These are phyloP conservation scores for Anguilla pacifica DNA, from an alignment of 2,797 vertebrate genomes.

Conservation along the genomic window DNA sequence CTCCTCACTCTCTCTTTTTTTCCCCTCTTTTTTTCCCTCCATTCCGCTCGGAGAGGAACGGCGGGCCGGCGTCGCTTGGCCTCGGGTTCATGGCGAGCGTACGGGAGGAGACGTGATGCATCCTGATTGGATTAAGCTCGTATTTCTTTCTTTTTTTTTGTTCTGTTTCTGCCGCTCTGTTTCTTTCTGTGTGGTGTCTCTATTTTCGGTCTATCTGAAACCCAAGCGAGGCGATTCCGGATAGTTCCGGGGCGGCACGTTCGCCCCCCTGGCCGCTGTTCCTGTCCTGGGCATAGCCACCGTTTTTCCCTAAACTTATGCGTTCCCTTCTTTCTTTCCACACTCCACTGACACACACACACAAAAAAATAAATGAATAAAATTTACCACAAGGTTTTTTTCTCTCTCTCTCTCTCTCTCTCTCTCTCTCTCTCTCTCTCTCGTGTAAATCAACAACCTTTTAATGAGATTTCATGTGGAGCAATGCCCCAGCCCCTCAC, in stretches of 20 bases:
- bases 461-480: constrained; percentile 14
- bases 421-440: background rate
- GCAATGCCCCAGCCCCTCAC: background rate
- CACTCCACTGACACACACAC: background rate
- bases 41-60: background rate
- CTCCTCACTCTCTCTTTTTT: too few relatives aligned
- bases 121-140: background rate
- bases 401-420: too few relatives aligned
- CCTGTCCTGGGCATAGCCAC: background rate
- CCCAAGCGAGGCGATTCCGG: background rate
- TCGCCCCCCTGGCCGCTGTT: background rate
- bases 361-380: background rate
- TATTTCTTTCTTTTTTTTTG: background rate
- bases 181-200: background rate
- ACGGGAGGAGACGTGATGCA: background rate
- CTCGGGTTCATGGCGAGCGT: background rate
- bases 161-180: background rate
- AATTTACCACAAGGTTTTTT: background rate
- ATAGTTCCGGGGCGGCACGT: background rate
- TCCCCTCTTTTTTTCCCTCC: background rate
- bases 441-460: constrained; percentile 19
- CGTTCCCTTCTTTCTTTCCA: background rate
- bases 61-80: background rate
- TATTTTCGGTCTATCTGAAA: background rate
- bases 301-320: background rate